Evolutionary conservation across 2,888 invertebrate species (phyloP).

Genomic region (Gnatocerus cornutus): DNA sequence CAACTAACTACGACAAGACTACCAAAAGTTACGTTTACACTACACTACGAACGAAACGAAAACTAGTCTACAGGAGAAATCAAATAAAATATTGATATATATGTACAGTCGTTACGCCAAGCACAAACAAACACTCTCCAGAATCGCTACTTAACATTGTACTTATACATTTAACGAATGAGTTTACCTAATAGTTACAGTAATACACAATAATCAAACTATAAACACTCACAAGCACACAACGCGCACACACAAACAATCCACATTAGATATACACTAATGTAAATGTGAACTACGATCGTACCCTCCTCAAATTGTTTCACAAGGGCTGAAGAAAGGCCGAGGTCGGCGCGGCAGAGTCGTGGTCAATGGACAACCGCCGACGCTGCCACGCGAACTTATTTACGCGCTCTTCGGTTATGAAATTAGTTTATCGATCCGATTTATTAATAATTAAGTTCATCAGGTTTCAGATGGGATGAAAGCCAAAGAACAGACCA

Average conservation of each 20-base stretch:
- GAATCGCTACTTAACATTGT: conserved; percentile 60
- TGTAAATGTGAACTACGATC: conserved; percentile 66
- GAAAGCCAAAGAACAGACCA: conserved; percentile 69
- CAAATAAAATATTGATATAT: conserved; percentile 53
- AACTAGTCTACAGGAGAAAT: conserved; percentile 53
- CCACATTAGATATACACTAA: conserved; percentile 63
- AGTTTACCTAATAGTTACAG: conserved; percentile 36
- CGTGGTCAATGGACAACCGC: conserved; percentile 53
- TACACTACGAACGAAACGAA: conserved; percentile 46
- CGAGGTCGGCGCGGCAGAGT: conserved; percentile 66
- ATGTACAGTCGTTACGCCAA: conserved; percentile 66
- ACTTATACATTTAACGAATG: conserved; percentile 33
- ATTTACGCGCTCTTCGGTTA: conserved; percentile 59
- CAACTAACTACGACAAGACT: conserved; percentile 50
- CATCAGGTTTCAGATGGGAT: conserved; percentile 69
- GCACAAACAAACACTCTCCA: conserved; percentile 67
- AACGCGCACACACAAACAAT: conserved; percentile 57
- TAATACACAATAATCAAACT: conserved; percentile 51
- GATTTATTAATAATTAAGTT: conserved; percentile 58
- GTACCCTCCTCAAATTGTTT: conserved; percentile 70
- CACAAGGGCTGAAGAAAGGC: conserved; percentile 65
- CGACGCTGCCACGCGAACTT: conserved; percentile 61
- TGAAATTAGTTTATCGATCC: conserved; percentile 57
- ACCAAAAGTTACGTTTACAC: conserved; percentile 50
- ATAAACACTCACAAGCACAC: conserved; percentile 56